These are phyloP conservation scores for Pediacus dermestoides DNA, from an alignment of 2,888 invertebrate species.

Conservation along the genomic window DNA sequence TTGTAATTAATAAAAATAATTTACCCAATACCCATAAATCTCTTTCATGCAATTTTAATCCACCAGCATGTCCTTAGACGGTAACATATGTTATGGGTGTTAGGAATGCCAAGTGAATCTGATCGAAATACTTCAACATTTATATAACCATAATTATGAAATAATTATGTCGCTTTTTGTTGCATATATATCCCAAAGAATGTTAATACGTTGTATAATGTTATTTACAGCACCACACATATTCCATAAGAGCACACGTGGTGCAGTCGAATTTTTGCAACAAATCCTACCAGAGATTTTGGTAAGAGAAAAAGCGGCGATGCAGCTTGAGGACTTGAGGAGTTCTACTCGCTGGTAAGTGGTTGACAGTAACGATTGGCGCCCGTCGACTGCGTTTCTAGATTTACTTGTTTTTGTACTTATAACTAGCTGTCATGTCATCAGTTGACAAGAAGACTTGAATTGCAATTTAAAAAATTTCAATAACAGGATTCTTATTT, in stretches of 20 bases:
- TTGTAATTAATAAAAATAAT: too few species aligned
- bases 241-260: too few species aligned
- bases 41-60: conserved; percentile 1
- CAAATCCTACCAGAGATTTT: too few species aligned
- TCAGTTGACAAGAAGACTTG: conserved; percentile 36
- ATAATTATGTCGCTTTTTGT: too few species aligned
- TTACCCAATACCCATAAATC: conserved; percentile 1
- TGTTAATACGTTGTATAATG: too few species aligned
- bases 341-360: too few species aligned
- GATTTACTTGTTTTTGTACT: conserved; percentile 42
- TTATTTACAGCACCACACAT: too few species aligned
- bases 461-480: conserved; percentile 43
- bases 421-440: conserved; percentile 45
- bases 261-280: too few species aligned
- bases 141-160: too few species aligned
- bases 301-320: too few species aligned
- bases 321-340: too few species aligned
- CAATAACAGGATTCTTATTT: conserved; percentile 44
- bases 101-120: conserved; percentile 2
- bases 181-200: too few species aligned
- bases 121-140: not conserved
- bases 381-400: conserved; percentile 38
- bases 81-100: conserved; percentile 1
- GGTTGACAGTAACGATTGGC: conserved; percentile 43
- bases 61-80: not conserved